Evolutionary conservation across 92 coral and sea anemone species (phyloP).

Genomic region (Bergia puertoricense): DNA sequence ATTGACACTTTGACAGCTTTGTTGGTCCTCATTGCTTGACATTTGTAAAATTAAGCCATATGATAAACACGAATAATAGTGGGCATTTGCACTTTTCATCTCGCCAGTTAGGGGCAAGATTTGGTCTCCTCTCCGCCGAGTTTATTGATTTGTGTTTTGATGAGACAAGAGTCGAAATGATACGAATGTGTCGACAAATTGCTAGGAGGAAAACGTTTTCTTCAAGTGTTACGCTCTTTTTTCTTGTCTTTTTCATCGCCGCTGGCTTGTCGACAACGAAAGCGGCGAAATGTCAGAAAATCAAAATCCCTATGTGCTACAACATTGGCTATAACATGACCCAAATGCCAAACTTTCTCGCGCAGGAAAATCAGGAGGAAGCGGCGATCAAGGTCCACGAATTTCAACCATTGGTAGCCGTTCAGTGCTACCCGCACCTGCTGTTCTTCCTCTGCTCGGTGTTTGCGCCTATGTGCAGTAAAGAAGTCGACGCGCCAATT

Average conservation of each 20-base stretch:
- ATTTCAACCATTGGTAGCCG: slow-evolving; percentile 80
- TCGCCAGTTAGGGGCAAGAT: slow-evolving; percentile 34
- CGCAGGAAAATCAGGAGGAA: slow-evolving; percentile 82
- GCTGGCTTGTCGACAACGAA: slow-evolving; percentile 23
- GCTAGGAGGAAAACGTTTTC: neutral
- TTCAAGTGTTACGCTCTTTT: neutral
- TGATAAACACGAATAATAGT: slow-evolving; percentile 59
- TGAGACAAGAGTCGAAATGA: slow-evolving; percentile 26
- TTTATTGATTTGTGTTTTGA: slow-evolving; percentile 38
- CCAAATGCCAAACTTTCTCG: slow-evolving; percentile 87
- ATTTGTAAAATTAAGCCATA: slow-evolving; percentile 72
- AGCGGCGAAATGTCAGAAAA: slow-evolving; percentile 75
- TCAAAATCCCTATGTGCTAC: slow-evolving; percentile 75
- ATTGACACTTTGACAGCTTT: slow-evolving; percentile 61
- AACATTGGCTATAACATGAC: slow-evolving; percentile 93
- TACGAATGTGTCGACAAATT: slow-evolving; percentile 40
- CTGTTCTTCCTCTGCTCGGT: slow-evolving; percentile 88
- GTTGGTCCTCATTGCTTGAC: slow-evolving; percentile 49
- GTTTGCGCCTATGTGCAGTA: slow-evolving; percentile 89
- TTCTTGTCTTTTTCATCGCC: slow-evolving; percentile 1
- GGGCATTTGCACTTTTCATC: slow-evolving; percentile 34
- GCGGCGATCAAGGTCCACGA: slow-evolving; percentile 76
- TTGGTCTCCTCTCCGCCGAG: slow-evolving; percentile 4
- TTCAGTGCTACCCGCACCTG: slow-evolving; percentile 79
- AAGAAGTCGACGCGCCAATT: slow-evolving; percentile 75